These are phyloP conservation scores for Hyles euphorbiae DNA, from an alignment of 1,140 invertebrate genomes.

Conservation along the genomic window DNA sequence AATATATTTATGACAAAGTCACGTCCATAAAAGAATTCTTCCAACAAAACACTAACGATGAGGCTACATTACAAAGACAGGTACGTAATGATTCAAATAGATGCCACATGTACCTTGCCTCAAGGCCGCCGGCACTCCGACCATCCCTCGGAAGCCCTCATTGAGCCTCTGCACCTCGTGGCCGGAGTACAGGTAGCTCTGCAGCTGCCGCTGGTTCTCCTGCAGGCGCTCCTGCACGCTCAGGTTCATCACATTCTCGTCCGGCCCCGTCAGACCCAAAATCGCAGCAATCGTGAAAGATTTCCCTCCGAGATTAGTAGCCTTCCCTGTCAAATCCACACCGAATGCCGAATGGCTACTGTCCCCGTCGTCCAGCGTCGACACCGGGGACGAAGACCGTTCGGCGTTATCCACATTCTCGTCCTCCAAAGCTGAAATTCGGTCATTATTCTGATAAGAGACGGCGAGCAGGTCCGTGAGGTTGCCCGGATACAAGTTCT, in stretches of 20 bases:
- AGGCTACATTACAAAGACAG: no score
- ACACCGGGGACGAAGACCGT: conserved; percentile 35
- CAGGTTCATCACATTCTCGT: conserved; percentile 63
- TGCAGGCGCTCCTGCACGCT: conserved; percentile 60
- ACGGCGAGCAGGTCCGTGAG: conserved; percentile 45
- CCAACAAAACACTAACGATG: no score
- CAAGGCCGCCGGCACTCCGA: conserved; percentile 38
- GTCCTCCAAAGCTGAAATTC: conserved; percentile 34
- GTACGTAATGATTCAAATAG: no score
- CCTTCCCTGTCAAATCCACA: conserved; percentile 60
- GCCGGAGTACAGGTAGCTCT: conserved; percentile 57
- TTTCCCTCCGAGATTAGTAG: conserved; percentile 57
- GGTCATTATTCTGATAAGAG: conserved; percentile 46
- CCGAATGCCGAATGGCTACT: conserved; percentile 52
- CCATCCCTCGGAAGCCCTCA: conserved; percentile 53
- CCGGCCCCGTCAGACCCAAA: conserved; percentile 51
- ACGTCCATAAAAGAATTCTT: no score
- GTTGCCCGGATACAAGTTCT: conserved; percentile 45
- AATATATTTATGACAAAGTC: no score
- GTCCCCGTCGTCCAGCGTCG: conserved; percentile 52
- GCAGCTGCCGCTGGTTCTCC: conserved; percentile 54
- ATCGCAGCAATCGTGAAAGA: conserved; percentile 68
- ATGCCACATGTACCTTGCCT: conserved; percentile 47
- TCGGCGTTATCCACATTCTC: conserved; percentile 30
- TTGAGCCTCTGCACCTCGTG: conserved; percentile 57